Evolutionary conservation across 2,888 invertebrate species (phyloP), one percentile per base, ranked within the genome.

Genomic region (Pseudococcus longispinus): DNA sequence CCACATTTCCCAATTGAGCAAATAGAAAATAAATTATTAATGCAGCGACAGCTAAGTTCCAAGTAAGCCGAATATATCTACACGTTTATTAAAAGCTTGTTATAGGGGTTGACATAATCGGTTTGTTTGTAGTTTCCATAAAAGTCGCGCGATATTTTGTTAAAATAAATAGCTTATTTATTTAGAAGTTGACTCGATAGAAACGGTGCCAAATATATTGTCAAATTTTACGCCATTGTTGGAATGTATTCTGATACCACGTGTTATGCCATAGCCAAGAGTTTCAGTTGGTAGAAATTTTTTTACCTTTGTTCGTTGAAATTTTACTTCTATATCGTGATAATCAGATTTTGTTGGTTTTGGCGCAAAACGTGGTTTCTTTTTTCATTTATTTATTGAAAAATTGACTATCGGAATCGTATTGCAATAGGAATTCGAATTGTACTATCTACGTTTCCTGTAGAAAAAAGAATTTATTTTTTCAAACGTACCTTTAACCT

Each of bases 1-100:
- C 97, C 98, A 0, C 98, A 98, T 91, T 98, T 98, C 91, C 99
- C 99, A 70, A 99, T 99, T 90, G 98, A 99, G 90, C 97, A 97
- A 91, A 96, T 97, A 88, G 98, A 98, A 92, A 96, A 96, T 91
- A 97, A 97, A 90, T 84, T 97, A 60, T 95, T 96, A 86, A 95
- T 97, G 88, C 97, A 98, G 90, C 92, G 97, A 29, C 96, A 97
- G 90, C 93, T 98, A 8, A 96, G 96, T 90, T 95, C 95, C 90
- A 96, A 96, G 97, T 97, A 91, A 94, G 95, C 93, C 44, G 15
- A 85, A 46, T 26, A 60, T 26, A 44, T 18, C 11, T 55, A 51
- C 83, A 60, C 60, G 23, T 23, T 60, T 20, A 60, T 60, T 60
- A 60, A 60, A 60, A 9, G 60, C 60, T 60, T 23, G 23, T 60